Evolutionary conservation across 2,888 invertebrate species (phyloP), one percentile per base, ranked within the genome.

Genomic region (Sarcophaga caerulescens): DNA sequence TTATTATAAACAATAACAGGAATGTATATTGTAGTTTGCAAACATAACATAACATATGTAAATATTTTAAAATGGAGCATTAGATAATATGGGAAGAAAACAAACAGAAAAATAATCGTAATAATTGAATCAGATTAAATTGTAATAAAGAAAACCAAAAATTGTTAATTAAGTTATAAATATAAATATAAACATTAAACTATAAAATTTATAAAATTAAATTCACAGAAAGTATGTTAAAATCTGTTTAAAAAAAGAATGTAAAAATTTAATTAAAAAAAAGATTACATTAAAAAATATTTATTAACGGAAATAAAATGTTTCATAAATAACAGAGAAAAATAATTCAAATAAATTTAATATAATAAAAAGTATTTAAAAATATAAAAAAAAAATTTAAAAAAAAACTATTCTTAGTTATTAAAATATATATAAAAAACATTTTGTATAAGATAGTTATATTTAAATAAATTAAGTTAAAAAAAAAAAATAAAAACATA

Each of bases 101-200:
- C 14, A 60, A 25, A 59, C 59, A 81, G 69, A 59, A 81, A 68
- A 74, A 25, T 35, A 60, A 47, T 66, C 25, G 17, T 66, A 71
- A 57, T 63, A 59, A 65, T 35, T 35, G 44, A 75, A 85, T 84
- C 87, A 81, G 77, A 81, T 63, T 77, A 79, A 78, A 35, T 35
- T 35, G 35, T 35, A 75, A 84, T 19, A 74, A 81, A 63, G 19
- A 66, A 80, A 82, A 71, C 47, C 47, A 75, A 65, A 78, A 82
- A 74, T 76, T 71, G 60, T 79, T 85, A 87, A 84, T 85, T 83
- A 86, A 81, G 83, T 70, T 65, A 81, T 65, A 74, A 76, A 78
- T 65, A 81, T 65, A 74, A 76, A 78, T 85, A 83, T 62, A 60
- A 80, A 85, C 82, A 81, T 35, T 44, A 77, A 85, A 62, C 80